Base-by-base conservation (phyloP, 2,797 vertebrate genomes). In the Melanotaenia pygmaea region DNA sequence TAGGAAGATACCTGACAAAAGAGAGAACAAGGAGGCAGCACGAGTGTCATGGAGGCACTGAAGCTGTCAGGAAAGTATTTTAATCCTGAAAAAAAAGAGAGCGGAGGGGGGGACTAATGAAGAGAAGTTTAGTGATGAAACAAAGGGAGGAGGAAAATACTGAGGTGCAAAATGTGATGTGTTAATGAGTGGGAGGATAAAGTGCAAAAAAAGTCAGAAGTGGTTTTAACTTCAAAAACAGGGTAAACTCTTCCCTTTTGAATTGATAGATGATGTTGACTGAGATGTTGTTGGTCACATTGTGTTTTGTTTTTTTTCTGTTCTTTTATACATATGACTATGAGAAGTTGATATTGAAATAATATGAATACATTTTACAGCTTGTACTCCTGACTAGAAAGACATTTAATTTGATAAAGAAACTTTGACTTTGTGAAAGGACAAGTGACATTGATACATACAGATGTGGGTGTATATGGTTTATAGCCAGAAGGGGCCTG, bases 1-100 rank as follows among this genome's bases (percentile, higher is more conserved):
- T 83, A 80, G 40, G 51, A 81, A 76, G 64, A 76, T 1, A 18
- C 35, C 62, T 77, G 76, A 79, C 70, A 78, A 61, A 66, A 62
- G 26, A 59, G 26, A 77, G 16, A 67, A 82, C 47, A 79, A 67
- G 2, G 28, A 70, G 64, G 62, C 38, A 53, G 34, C 47, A 28
- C 62, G 40, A 64, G 57, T 60, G 60, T 66, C 60, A 54, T 51
- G 28, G 14, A 80, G 63, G 34, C 64, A 50, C 26, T 62, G 61
- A 47, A 71, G 56, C 63, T 72, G 74, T 76, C 62, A 76, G 38
- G 54, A 35, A 68, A 57, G 51, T 45, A 60, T 73, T 80, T 67
- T 53, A 77, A 59, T 57, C 51, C 13, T 43, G 26, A 38, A 45
- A 59, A 54, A 66, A 35, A 59, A 60, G 58, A 45, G 32, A 28